Base-by-base conservation (phyloP, 1,140 invertebrate genomes). In the Spodoptera litura region DNA sequence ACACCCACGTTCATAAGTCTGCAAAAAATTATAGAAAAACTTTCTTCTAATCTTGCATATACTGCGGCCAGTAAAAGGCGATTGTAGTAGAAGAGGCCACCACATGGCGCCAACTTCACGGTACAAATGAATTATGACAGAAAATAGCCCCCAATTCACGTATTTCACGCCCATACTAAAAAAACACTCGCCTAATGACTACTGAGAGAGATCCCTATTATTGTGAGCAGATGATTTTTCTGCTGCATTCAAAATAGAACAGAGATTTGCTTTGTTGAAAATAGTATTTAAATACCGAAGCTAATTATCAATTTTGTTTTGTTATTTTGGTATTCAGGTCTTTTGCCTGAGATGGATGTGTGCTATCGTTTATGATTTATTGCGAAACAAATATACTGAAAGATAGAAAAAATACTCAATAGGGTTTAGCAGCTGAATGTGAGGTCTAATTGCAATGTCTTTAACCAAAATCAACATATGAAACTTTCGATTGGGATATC, bases 21-120 rank as follows among this genome's bases (percentile, higher is more conserved):
- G 1, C 20, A 20, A 20, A 20, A 20, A 20, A 20, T 20, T 20
- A 20, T 0, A 20, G 20, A 20, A 20, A 20, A 20, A 25, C 25
- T 44, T 59, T 58, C 38, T 49, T 4, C 12, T 31, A 55, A 38
- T 78, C 79, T 83, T 31, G 3, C 51, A 62, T 81, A 79, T 87
- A 88, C 85, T 85, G 68, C 20, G 51, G 35, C 58, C 49, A 52
- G 44, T 78, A 20, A 62, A 53, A 61, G 15, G 35, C 71, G 73
- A 38, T 72, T 55, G 8, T 10, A 81, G 53, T 20, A 68, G 31
- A 83, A 88, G 82, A 80, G 84, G 79, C 77, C 81, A 80, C 87
- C 88, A 86, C 85, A 86, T 88, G 88, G 89, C 88, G 88, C 88
- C 84, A 83, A 70, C 79, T 87, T 88, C 84, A 86, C 85, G 87